A percentile compares a stretch with the other conserved stretches of the same genome.
phyloP scores from a whole-genome alignment of 92 coral and sea anemone species.

The Galaxea fascicularis region DNA sequence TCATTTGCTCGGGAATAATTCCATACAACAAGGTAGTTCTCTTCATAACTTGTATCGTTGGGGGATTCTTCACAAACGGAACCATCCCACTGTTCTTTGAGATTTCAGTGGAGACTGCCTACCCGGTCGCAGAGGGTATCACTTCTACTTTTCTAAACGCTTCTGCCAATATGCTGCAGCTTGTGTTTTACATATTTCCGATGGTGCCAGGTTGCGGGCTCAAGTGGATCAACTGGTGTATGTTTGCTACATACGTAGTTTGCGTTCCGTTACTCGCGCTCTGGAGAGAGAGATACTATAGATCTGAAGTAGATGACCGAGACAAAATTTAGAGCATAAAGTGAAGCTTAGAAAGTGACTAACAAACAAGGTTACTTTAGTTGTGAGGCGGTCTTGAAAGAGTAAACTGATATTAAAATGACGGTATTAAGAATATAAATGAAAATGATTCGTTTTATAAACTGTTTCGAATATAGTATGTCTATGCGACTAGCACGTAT shows the following conservation, averaged over 20 bases:
- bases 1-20: conserved; percentile 70
- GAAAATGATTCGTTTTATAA: too few species aligned
- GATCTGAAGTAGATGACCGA: conserved; percentile 80
- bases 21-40: conserved; percentile 72
- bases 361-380: too few species aligned
- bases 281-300: conserved; percentile 82
- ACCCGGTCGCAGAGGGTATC: conserved; percentile 93
- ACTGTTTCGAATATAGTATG: too few species aligned
- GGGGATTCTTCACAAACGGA: conserved; percentile 89
- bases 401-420: too few species aligned
- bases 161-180: conserved; percentile 74
- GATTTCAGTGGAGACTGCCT: conserved; percentile 88
- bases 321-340: neutral
- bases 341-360: neutral
- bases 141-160: conserved; percentile 76
- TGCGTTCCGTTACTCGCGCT: conserved; percentile 72
- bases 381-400: too few species aligned
- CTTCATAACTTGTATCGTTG: conserved; percentile 71
- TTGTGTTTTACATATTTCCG: conserved; percentile 85
- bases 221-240: conserved; percentile 89
- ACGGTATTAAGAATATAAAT: too few species aligned
- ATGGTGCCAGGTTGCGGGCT: conserved; percentile 82
- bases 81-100: conserved; percentile 90
- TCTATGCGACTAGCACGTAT: too few species aligned
- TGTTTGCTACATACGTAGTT: conserved; percentile 64